Base-by-base conservation (phyloP, 2,113 vertebrate genomes). In the Nyctibius bracteatus region DNA sequence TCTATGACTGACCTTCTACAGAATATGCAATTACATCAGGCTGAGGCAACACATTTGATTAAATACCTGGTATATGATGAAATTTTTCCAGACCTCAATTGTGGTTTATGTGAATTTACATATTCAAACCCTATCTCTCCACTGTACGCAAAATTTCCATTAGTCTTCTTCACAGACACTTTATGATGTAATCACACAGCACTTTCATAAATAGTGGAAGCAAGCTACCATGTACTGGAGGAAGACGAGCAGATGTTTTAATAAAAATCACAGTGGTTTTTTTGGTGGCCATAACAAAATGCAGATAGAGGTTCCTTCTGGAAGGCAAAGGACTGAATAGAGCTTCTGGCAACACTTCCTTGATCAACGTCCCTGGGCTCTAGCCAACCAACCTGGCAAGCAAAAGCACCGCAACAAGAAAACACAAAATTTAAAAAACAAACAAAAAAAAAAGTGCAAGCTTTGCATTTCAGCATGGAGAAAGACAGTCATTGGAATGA, bases 351-450 rank as follows among this genome's bases (percentile, higher is more conserved):
- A 95, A 8, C n/a, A 27, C 44, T 28, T 90, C 54, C 67, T 66
- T 58, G 47, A 57, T 70, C 72, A 95, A 31, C 43, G 43, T 30
- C 61, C 94, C 67, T 81, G 63, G 49, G 46, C 19, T 84, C 28
- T 10, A 74, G 93, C 95, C 92, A 96, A 78, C 23, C 27, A 95
- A 78, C 35, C 82, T 86, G 79, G 79, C 88, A 96, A 90, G 33
- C 67, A 93, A 83, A 93, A 73, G 54, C 59, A 83, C 63, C 71
- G 82, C 86, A 94, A 90, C n/a, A 70, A 74, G 23, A 91, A 75
- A 86, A 68, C 25, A 71, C 10, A 37, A 74, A 66, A 67, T 44
- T 28, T 12, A 15, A 62, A 30, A 49, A 52, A 21, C 25, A 47
- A 3, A 41, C 20, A 49, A 35, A 24, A 6, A 25, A 14, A 25